Percentiles rank a stretch among this genome's conserved stretches.
These are phyloP conservation scores for Acrobasis consociella DNA, from an alignment of 2,888 invertebrate genomes.

Conservation along the genomic window DNA sequence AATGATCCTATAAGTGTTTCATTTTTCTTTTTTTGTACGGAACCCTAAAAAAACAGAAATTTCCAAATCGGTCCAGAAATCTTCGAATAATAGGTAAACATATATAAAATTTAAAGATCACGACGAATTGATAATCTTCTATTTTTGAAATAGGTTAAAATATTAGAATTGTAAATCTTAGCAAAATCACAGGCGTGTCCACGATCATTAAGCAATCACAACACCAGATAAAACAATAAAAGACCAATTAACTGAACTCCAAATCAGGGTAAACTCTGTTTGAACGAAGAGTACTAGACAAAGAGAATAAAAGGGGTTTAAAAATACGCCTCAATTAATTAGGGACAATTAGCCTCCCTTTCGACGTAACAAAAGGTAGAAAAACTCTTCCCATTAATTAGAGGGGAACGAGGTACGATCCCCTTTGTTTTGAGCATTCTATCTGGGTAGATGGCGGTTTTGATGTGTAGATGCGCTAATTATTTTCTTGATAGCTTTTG, in stretches of 20 bases:
- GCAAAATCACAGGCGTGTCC: too few relatives aligned
- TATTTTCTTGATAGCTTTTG: constrained; percentile 22
- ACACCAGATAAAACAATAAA: constrained; percentile 47
- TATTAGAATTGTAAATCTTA: too few relatives aligned
- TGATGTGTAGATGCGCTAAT: constrained; percentile 34
- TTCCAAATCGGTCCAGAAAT: too few relatives aligned
- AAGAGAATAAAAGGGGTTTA: constrained; percentile 67
- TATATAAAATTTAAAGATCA: too few relatives aligned
- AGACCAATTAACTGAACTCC: constrained; percentile 59
- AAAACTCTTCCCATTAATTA: constrained; percentile 79
- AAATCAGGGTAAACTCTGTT: constrained; percentile 54
- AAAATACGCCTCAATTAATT: constrained; percentile 79
- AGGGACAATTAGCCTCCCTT: constrained; percentile 79
- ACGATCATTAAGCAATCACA: constrained; percentile 10
- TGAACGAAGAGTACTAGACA: constrained; percentile 50
- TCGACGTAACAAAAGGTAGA: constrained; percentile 76
- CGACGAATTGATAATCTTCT: too few relatives aligned
- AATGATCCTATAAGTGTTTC: too few relatives aligned
- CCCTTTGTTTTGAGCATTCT: constrained; percentile 60
- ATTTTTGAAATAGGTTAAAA: too few relatives aligned
- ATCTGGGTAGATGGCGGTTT: constrained; percentile 32
- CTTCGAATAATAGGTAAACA: too few relatives aligned
- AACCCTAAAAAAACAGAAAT: too few relatives aligned
- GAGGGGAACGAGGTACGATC: constrained; percentile 52
- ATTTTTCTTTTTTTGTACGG: too few relatives aligned